phyloP scores from a whole-genome alignment of 2,113 vertebrate species.

The Clarias macrocephalus region DNA sequence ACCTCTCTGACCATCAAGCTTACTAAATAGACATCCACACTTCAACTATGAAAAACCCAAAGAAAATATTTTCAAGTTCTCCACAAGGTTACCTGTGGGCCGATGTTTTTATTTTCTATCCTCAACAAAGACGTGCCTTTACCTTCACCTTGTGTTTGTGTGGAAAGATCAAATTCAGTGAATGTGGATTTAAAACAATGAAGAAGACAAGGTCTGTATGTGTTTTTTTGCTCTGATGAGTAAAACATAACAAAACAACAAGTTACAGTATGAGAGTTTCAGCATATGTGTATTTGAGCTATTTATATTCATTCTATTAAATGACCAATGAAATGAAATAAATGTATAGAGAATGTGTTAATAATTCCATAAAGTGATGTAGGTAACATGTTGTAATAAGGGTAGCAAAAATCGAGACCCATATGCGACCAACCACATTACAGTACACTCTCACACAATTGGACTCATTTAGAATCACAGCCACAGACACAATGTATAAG shows the following conservation, averaged over 20 bases:
- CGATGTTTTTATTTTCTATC: not conserved
- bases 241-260: constrained; percentile 17
- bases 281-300: not conserved
- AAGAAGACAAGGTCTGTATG: constrained; percentile 1
- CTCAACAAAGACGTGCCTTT: not conserved
- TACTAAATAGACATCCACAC: not conserved
- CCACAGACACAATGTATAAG: not conserved
- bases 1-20: not conserved
- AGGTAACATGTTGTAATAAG: not conserved
- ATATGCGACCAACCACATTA: too few species aligned
- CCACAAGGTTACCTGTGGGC: not conserved
- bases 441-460: too few species aligned
- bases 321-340: not conserved
- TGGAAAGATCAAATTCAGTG: not conserved
- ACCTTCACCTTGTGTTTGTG: constrained; percentile 14
- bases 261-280: not conserved
- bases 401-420: too few species aligned
- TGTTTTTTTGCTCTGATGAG: constrained; percentile 8
- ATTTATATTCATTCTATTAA: constrained; percentile 5
- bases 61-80: not conserved
- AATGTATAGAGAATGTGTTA: constrained; percentile 2
- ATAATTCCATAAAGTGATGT: not conserved
- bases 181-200: not conserved
- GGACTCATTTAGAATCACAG: not conserved
- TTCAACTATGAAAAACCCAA: not conserved